phyloP scores from a whole-genome alignment of 1,140 invertebrate species.

The Phymastichus coffea region DNA sequence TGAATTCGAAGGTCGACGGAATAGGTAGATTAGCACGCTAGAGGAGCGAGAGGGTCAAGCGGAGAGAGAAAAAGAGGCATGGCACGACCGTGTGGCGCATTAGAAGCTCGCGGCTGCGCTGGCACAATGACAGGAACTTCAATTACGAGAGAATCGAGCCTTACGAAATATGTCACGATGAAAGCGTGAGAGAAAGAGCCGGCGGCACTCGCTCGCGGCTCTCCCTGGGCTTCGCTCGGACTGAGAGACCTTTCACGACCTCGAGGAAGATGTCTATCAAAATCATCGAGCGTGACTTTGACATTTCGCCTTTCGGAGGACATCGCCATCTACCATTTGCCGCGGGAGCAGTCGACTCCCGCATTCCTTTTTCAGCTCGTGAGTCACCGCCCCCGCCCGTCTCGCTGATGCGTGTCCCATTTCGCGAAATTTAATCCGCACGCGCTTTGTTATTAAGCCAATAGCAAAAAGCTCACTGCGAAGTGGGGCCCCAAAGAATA shows the following conservation, averaged over 20 bases:
- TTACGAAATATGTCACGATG: slow-evolving; percentile 29
- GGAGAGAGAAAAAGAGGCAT: neutral
- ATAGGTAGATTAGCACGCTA: slow-evolving; percentile 13
- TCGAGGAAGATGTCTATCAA: slow-evolving; percentile 31
- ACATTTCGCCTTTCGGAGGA: slow-evolving; percentile 12
- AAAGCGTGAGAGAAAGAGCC: slow-evolving; percentile 21
- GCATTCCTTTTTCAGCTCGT: no score
- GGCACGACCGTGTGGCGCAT: neutral
- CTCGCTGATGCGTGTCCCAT: no score
- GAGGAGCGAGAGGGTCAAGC: neutral
- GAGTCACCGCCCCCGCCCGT: no score
- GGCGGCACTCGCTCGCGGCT: neutral
- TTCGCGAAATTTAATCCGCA: no score
- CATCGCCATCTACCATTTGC: no score
- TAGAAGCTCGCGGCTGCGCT: slow-evolving; percentile 6
- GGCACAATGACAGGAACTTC: slow-evolving; percentile 27
- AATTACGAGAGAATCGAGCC: slow-evolving; percentile 25
- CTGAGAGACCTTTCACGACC: slow-evolving; percentile 21
- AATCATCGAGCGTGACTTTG: slow-evolving; percentile 29
- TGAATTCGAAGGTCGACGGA: slow-evolving; percentile 10
- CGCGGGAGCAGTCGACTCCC: no score
- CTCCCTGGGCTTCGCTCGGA: neutral
- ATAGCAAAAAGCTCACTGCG: no score
- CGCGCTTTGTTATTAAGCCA: no score
- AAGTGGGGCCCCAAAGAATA: no score